phyloP scores from a whole-genome alignment of 2,113 vertebrate genomes.

The Gavia stellata region DNA sequence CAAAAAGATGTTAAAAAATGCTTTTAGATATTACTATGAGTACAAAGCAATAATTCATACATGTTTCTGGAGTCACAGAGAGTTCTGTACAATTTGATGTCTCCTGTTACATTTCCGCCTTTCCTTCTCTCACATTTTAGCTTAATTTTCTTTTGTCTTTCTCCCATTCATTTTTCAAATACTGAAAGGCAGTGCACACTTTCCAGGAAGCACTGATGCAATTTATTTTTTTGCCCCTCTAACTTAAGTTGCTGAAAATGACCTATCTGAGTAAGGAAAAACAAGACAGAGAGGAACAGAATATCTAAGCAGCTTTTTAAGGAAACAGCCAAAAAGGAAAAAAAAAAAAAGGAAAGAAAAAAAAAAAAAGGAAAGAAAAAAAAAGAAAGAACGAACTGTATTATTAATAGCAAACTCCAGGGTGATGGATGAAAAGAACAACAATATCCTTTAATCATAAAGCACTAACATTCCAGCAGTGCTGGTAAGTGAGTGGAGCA shows the following conservation, averaged over 20 bases:
- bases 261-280: constrained; percentile 11
- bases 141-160: constrained; percentile 44
- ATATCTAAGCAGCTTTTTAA: constrained; percentile 12
- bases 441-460: constrained; percentile 70
- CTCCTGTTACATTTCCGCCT: constrained; percentile 10
- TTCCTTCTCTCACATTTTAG: background rate
- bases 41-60: background rate
- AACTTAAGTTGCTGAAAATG: constrained; percentile 29
- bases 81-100: background rate
- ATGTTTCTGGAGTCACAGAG: background rate
- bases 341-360: no score
- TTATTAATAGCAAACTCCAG: constrained; percentile 66
- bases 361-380: no score
- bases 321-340: background rate
- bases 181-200: background rate
- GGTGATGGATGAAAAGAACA: constrained; percentile 70
- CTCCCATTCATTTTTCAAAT: constrained; percentile 26
- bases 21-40: background rate
- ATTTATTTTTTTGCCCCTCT: background rate
- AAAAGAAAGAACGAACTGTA: background rate
- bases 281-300: background rate
- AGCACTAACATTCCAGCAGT: constrained; percentile 66
- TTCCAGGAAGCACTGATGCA: background rate
- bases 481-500: constrained; percentile 57
- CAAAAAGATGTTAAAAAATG: background rate